phyloP scores from a whole-genome alignment of 2,797 vertebrate species.

The Parauchenoglanis punctatus region DNA sequence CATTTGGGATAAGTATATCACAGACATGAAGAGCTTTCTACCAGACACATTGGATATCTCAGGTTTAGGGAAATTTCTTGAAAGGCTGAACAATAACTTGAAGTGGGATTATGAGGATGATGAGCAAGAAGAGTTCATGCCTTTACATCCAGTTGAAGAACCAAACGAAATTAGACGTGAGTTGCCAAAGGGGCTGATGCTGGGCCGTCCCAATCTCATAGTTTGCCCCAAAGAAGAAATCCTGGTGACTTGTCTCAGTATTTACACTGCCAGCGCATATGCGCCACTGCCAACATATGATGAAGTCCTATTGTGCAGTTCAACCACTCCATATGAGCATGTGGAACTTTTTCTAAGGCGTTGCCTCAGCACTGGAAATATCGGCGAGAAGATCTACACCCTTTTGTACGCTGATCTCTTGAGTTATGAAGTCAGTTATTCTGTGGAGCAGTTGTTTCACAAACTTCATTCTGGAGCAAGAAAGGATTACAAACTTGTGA shows the following conservation, averaged over 20 bases:
- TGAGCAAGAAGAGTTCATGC: conserved; percentile 54
- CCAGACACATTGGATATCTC: conserved; percentile 80
- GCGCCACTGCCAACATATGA: conserved; percentile 87
- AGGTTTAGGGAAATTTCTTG: conserved; percentile 79
- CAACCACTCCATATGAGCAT: conserved; percentile 83
- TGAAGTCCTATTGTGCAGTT: conserved; percentile 89
- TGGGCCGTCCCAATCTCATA: conserved; percentile 87
- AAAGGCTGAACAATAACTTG: conserved; percentile 42
- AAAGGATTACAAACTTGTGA: conserved; percentile 75
- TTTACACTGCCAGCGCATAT: conserved; percentile 83
- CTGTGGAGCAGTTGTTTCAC: conserved; percentile 83
- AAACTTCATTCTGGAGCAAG: conserved; percentile 60
- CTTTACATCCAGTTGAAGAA: not conserved
- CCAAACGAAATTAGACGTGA: conserved; percentile 58
- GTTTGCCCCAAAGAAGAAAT: conserved; percentile 82
- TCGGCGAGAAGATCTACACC: conserved; percentile 80
- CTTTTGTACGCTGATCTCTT: conserved; percentile 87
- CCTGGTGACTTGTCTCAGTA: conserved; percentile 81
- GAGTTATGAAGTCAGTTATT: conserved; percentile 86
- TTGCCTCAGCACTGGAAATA: conserved; percentile 77
- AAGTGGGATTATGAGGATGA: conserved; percentile 42
- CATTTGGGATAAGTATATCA: conserved; percentile 83
- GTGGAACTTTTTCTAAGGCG: conserved; percentile 89
- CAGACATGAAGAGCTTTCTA: conserved; percentile 76
- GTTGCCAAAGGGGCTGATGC: conserved; percentile 76